phyloP scores from a whole-genome alignment of 37 sponge, comb jelly and placozoan species.

The Corticium candelabrum region DNA sequence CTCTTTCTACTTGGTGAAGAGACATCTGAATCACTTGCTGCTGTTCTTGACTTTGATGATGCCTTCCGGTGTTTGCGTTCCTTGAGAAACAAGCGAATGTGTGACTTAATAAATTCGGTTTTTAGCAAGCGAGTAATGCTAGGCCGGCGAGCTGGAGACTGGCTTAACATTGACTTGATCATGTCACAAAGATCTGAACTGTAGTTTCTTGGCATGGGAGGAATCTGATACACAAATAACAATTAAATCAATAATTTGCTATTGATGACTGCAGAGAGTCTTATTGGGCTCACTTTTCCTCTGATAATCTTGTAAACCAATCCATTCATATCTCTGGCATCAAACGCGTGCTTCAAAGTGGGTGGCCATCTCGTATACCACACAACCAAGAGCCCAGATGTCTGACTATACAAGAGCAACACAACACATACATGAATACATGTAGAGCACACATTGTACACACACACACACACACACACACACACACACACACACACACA shows the following conservation, averaged over 20 bases:
- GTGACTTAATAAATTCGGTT: slow-evolving; percentile 35
- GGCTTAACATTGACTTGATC: slow-evolving; percentile 55
- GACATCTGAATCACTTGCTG: too few species aligned
- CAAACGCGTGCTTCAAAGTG: slow-evolving; percentile 84
- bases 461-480: too few species aligned
- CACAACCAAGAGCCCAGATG: slow-evolving; percentile 65
- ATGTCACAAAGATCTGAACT: slow-evolving; percentile 47
- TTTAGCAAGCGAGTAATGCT: slow-evolving; percentile 53
- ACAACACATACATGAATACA: background rate
- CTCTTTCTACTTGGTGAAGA: too few species aligned
- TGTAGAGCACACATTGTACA: background rate
- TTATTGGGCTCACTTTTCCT: slow-evolving; percentile 70
- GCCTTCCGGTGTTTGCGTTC: too few species aligned
- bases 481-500: too few species aligned
- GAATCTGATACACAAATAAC: slow-evolving; percentile 21
- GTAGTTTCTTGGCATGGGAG: slow-evolving; percentile 56
- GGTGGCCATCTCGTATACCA: slow-evolving; percentile 92
- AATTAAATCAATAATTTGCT: background rate
- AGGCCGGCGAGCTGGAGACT: slow-evolving; percentile 55
- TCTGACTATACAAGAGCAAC: slow-evolving; percentile 8
- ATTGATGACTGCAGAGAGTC: background rate
- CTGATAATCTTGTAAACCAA: slow-evolving; percentile 67
- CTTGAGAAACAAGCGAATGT: slow-evolving; percentile 74
- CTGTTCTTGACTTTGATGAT: slow-evolving; percentile 8
- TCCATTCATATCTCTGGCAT: slow-evolving; percentile 69